A percentile compares a stretch with the other conserved stretches of the same genome.
Conservation (phyloP, 2,113 vertebrate species). For the Channa maculata region DNA sequence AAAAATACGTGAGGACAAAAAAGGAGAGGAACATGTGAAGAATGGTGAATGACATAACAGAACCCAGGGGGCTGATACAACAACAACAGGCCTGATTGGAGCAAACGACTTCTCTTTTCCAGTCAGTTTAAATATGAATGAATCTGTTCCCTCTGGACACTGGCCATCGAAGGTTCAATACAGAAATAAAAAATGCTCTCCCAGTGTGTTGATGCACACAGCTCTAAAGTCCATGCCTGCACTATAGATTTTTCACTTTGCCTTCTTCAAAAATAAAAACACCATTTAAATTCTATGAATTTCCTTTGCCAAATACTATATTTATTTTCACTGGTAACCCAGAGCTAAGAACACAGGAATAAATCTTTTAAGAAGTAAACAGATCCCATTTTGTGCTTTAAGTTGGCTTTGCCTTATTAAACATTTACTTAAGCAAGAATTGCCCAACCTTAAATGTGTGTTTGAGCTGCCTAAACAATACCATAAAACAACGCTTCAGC, state of each 20-base stretch:
- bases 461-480: background rate
- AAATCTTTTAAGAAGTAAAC: background rate
- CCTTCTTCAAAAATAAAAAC: background rate
- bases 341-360: background rate
- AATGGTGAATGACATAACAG: constrained; percentile 4
- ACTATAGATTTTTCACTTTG: background rate
- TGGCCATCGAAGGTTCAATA: background rate
- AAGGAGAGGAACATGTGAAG: background rate
- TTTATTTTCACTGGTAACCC: background rate
- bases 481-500: background rate
- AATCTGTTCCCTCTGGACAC: constrained; percentile 14
- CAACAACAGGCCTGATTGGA: constrained; percentile 54
- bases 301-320: background rate
- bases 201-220: background rate
- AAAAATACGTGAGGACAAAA: background rate
- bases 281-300: background rate
- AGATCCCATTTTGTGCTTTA: background rate
- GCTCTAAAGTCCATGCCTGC: background rate
- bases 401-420: background rate
- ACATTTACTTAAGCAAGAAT: background rate
- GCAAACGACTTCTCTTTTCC: constrained; percentile 49
- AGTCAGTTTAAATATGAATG: constrained; percentile 42
- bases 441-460: background rate
- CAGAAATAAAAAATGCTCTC: background rate
- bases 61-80: constrained; percentile 19